Evolutionary conservation across 2,888 invertebrate species (phyloP).

Genomic region (Eugnorisma glareosa): DNA sequence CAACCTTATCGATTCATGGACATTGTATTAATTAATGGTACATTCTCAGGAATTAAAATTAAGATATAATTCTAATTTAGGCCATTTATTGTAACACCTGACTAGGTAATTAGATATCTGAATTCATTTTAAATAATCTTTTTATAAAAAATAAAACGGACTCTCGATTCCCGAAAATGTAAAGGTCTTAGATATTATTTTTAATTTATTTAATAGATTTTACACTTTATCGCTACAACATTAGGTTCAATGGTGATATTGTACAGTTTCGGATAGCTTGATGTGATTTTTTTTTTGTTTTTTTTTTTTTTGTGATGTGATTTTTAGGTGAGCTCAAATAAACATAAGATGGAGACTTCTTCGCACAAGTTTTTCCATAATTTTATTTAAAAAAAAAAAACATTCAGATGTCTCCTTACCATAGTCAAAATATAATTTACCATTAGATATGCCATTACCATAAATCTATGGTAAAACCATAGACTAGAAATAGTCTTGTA

Average conservation of each 20-base stretch:
- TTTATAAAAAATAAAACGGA: not conserved
- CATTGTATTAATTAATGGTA: conserved; percentile 47
- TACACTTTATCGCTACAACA: too few species aligned
- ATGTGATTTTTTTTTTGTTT: too few species aligned
- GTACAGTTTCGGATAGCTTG: too few species aligned
- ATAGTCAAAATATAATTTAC: conserved; percentile 32
- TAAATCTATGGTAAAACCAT: conserved; percentile 72
- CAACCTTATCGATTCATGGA: conserved; percentile 18
- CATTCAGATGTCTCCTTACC: conserved; percentile 38
- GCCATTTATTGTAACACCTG: conserved; percentile 34
- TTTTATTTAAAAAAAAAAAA: not conserved
- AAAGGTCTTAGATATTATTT: too few species aligned
- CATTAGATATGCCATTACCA: conserved; percentile 44
- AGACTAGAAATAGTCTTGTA: conserved; percentile 66
- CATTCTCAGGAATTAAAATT: conserved; percentile 61
- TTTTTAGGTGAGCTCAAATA: too few species aligned
- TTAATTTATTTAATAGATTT: too few species aligned
- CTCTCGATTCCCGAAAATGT: not conserved
- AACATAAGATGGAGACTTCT: not conserved
- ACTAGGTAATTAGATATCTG: conserved; percentile 37
- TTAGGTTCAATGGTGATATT: too few species aligned
- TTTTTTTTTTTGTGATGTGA: too few species aligned
- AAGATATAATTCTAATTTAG: conserved; percentile 45
- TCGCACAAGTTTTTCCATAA: not conserved
- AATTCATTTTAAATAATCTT: conserved; percentile 1